These are phyloP conservation scores for Mastomys coucha DNA, from an alignment of 2,113 vertebrate genomes.

Conservation along the genomic window DNA sequence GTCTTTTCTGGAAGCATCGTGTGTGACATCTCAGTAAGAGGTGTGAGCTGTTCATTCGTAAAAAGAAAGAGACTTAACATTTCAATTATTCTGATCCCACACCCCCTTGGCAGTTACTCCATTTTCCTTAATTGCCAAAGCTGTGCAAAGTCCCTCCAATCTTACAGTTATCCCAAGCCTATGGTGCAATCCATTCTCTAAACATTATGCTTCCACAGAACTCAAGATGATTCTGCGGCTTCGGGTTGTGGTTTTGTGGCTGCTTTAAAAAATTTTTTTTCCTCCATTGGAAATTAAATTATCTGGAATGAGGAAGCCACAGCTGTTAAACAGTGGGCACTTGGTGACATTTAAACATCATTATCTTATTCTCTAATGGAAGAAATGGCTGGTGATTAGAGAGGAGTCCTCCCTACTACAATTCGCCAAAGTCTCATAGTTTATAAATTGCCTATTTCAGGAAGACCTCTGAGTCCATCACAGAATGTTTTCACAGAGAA, in stretches of 20 bases:
- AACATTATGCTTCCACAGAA: constrained; percentile 53
- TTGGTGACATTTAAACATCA: constrained; percentile 82
- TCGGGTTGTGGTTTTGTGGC: constrained; percentile 66
- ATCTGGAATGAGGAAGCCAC: constrained; percentile 81
- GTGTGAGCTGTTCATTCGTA: not conserved
- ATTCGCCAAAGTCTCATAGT: constrained; percentile 48
- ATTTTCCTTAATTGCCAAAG: not conserved
- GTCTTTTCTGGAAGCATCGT: rapidly evolving
- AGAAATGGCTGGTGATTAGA: constrained; percentile 75
- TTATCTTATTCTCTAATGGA: constrained; percentile 76
- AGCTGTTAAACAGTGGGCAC: constrained; percentile 83
- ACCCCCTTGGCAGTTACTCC: not conserved
- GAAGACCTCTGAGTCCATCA: constrained; percentile 38
- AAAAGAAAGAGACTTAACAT: not conserved
- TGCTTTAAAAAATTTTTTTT: not conserved
- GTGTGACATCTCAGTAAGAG: not conserved
- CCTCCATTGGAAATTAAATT: constrained; percentile 84
- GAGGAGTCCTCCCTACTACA: constrained; percentile 12
- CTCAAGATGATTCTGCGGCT: not conserved
- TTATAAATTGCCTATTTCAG: constrained; percentile 74
- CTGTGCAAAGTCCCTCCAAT: not conserved
- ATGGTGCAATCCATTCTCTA: not conserved
- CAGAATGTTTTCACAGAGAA: not conserved
- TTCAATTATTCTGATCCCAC: too few species aligned
- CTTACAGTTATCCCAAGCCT: not conserved